These are phyloP conservation scores for Phylloscopus trochiloides DNA, from an alignment of 2,113 vertebrate genomes.

Conservation along the genomic window DNA sequence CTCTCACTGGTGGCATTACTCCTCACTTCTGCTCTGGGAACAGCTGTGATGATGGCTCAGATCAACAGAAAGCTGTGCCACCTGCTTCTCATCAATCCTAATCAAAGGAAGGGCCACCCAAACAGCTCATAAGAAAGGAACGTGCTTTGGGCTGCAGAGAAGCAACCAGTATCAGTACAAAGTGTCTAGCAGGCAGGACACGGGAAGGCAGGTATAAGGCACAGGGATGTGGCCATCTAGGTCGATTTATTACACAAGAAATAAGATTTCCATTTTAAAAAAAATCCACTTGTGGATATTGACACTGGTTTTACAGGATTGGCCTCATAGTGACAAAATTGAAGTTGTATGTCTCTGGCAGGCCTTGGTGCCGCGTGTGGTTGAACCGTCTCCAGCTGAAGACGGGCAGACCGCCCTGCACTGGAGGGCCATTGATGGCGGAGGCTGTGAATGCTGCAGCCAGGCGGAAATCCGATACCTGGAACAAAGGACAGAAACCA, in stretches of 20 bases:
- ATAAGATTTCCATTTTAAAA: conserved; percentile 18
- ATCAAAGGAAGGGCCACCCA: not conserved
- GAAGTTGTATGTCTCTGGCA: conserved; percentile 84
- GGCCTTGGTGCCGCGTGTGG: conserved; percentile 79
- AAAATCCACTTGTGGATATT: not conserved
- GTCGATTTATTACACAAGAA: conserved; percentile 51
- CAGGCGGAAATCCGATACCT: conserved; percentile 86
- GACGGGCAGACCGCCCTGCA: conserved; percentile 79
- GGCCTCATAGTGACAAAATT: conserved; percentile 84
- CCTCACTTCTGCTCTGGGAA: not conserved
- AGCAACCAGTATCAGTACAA: too few species aligned
- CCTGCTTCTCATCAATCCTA: not conserved
- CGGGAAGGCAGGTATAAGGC: not conserved
- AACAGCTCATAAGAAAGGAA: not conserved
- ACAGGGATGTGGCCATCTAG: not conserved
- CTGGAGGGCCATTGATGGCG: conserved; percentile 86
- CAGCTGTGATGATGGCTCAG: not conserved
- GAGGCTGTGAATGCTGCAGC: conserved; percentile 76
- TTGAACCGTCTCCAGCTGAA: conserved; percentile 85
- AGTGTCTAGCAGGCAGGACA: not conserved
- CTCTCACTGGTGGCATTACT: fast-evolving
- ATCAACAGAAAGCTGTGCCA: not conserved
- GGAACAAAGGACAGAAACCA: not conserved
- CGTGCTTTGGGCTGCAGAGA: fast-evolving
- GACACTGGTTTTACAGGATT: conserved; percentile 58